Base-by-base conservation (phyloP, 1,140 invertebrate genomes). In the Megalopta genalis region DNA sequence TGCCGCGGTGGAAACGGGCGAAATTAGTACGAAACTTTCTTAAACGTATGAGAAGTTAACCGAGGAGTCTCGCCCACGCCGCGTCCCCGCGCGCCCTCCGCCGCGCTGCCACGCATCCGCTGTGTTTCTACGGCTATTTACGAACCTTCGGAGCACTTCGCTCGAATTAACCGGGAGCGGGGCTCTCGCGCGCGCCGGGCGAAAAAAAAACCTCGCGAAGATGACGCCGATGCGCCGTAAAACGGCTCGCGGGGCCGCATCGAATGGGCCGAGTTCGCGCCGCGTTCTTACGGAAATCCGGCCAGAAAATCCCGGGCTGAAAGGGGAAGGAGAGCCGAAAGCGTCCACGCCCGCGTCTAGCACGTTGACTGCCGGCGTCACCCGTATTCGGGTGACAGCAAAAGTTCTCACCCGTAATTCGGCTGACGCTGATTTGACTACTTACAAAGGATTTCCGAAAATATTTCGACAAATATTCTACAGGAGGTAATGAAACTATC, bases 161-260 rank as follows among this genome's bases (percentile, higher is more conserved):
- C 73, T 86, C 83, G 84, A 85, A 86, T 86, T 86, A 86, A 79
- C 83, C 52, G 70, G 71, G 67, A 85, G 82, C 84, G 85, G 72
- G 71, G 69, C 71, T 65, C 75, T 74, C 75, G 70, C n/a, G n/a
- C n/a, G 32, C 68, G 79, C 54, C 42, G 10, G 25, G 83, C n/a
- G 57, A 78, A 75, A 82, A 86, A 86, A 82, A 86, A 86, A 86
- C 78, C 70, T 79, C 70, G 71, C 71, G 60, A 79, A 75, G 75
- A 67, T 82, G 82, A 46, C 79, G 82, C 79, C 70, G 63, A 74
- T 27, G 25, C 66, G 49, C 39, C 74, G 63, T 60, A 52, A 63
- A 27, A 37, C 49, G 49, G 27, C 63, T 72, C 64, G 21, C 64
- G 21, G 32, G 32, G 60, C n/a, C n/a, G n/a, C 32, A 70, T 62